Conservation (phyloP, 2,888 invertebrate genomes). For the Dione vanillae region DNA sequence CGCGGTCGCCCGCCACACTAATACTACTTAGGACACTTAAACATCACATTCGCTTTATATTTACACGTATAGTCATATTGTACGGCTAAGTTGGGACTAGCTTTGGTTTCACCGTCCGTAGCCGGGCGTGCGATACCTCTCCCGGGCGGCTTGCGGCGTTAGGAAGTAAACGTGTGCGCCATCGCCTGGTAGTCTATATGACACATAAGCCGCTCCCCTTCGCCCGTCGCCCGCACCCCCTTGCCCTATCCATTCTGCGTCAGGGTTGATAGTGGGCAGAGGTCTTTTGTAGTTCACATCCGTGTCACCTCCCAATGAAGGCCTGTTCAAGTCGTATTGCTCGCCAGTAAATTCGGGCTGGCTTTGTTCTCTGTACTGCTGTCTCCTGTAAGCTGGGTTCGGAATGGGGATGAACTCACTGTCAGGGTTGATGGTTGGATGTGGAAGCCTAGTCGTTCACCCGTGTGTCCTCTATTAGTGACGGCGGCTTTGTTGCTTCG, state of each 20-base stretch:
- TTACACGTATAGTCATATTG: slow-evolving; percentile 67
- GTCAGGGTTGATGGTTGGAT: slow-evolving; percentile 88
- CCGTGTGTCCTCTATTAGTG: slow-evolving; percentile 86
- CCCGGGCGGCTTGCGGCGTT: slow-evolving; percentile 86
- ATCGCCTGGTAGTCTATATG: slow-evolving; percentile 89
- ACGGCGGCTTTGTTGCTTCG: slow-evolving; percentile 67
- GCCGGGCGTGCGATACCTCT: slow-evolving; percentile 65
- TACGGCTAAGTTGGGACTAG: slow-evolving; percentile 75
- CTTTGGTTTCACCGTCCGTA: slow-evolving; percentile 81
- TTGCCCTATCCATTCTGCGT: slow-evolving; percentile 84
- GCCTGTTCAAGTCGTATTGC: slow-evolving; percentile 74
- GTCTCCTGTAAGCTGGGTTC: slow-evolving; percentile 72
- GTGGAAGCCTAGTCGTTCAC: slow-evolving; percentile 89
- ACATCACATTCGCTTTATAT: slow-evolving; percentile 84
- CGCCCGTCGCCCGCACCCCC: slow-evolving; percentile 63
- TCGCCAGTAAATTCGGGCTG: slow-evolving; percentile 72
- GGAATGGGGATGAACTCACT: slow-evolving; percentile 85
- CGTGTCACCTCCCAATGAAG: slow-evolving; percentile 76
- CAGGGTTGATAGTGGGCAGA: slow-evolving; percentile 82
- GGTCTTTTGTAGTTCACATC: slow-evolving; percentile 85
- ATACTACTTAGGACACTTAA: slow-evolving; percentile 83
- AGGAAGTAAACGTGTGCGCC: slow-evolving; percentile 92
- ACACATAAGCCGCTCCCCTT: slow-evolving; percentile 85
- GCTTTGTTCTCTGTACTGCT: slow-evolving; percentile 64
- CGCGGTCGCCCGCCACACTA: slow-evolving; percentile 76